phyloP scores from a whole-genome alignment of 2,888 invertebrate species.

The Pantelozetes paolii region DNA sequence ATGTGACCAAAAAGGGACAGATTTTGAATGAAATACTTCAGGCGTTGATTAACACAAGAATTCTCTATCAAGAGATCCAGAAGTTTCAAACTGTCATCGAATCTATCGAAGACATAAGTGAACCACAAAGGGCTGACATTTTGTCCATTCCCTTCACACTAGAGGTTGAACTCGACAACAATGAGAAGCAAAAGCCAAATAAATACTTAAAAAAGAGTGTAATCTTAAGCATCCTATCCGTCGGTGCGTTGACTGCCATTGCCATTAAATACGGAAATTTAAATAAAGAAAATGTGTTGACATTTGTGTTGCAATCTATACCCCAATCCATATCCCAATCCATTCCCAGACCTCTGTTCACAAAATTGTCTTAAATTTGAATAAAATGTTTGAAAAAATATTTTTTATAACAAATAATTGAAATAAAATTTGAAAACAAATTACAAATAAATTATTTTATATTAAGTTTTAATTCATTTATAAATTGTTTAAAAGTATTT shows the following conservation, averaged over 20 bases:
- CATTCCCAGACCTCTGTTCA: not conserved
- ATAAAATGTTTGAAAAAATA: too few species aligned
- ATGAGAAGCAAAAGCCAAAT: not conserved
- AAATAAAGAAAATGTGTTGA: not conserved
- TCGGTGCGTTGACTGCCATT: not conserved
- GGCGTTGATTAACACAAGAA: not conserved
- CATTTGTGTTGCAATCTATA: not conserved
- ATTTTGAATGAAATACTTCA: not conserved
- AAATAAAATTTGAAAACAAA: too few species aligned
- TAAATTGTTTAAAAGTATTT: too few species aligned
- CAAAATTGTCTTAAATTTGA: not conserved
- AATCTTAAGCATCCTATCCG: not conserved
- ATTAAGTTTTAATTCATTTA: too few species aligned
- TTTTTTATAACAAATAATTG: too few species aligned
- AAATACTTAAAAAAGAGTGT: not conserved
- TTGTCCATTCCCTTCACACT: not conserved
- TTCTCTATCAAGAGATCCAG: constrained; percentile 3
- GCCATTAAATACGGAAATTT: constrained; percentile 1
- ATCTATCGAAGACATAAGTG: constrained; percentile 13
- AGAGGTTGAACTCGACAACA: constrained; percentile 2
- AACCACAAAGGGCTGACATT: constrained; percentile 16
- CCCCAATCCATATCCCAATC: not conserved
- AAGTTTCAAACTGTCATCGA: not conserved
- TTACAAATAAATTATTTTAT: not conserved
- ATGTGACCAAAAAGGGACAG: not conserved